These are phyloP conservation scores for Carollia perspicillata DNA, from an alignment of 2,113 vertebrate species.

Conservation along the genomic window DNA sequence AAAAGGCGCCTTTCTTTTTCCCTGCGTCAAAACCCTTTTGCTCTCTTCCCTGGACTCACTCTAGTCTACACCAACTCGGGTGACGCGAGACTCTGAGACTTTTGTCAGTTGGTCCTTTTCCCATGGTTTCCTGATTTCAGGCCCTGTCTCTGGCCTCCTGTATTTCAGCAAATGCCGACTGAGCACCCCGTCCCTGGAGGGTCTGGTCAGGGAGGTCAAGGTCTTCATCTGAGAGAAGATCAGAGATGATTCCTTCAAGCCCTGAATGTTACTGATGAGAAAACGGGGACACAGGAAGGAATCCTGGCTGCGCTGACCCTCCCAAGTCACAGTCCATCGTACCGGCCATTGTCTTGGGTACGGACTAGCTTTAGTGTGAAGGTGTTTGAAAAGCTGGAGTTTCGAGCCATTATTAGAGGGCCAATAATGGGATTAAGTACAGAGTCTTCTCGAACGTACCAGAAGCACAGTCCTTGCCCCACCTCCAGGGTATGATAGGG, in stretches of 20 bases:
- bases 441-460: neutral
- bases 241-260: neutral
- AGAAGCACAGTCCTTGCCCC: neutral
- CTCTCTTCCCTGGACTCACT: neutral
- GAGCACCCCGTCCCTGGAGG: rapidly evolving
- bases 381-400: neutral
- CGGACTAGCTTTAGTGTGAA: neutral
- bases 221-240: neutral
- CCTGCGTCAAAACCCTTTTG: no score
- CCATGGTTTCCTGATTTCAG: neutral
- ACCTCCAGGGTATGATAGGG: no score
- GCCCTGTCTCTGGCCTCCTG: neutral
- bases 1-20: neutral
- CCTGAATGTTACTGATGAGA: neutral
- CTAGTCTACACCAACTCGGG: neutral
- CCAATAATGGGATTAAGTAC: neutral
- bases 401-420: neutral
- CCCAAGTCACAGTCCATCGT: neutral
- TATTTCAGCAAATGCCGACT: neutral
- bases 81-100: rapidly evolving
- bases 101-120: neutral
- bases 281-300: neutral
- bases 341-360: neutral
- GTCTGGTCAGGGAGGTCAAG: neutral
- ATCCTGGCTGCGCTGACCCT: neutral